Evolutionary conservation across 2,888 invertebrate genomes (phyloP).

Genomic region (Pseudococcus jackbeardsleyi): DNA sequence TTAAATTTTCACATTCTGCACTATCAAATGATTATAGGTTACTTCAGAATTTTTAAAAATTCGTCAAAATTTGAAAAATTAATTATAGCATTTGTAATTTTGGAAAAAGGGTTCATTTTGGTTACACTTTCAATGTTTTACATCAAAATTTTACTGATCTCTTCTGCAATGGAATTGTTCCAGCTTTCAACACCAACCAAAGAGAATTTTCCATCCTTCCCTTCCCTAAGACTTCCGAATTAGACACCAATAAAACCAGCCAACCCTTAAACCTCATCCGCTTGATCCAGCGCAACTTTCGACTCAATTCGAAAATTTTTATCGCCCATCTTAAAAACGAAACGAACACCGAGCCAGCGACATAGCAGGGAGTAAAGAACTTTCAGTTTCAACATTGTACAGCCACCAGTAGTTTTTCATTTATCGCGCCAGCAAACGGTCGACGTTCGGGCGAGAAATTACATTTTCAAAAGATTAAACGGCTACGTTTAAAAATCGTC

Average conservation of each 20-base stretch:
- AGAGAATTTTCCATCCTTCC: too few relatives aligned
- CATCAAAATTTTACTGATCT: too few relatives aligned
- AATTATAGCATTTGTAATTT: too few relatives aligned
- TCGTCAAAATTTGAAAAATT: too few relatives aligned
- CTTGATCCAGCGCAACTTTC: neutral
- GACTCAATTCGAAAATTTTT: neutral
- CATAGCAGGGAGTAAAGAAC: neutral
- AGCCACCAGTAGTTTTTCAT: neutral
- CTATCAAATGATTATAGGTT: too few relatives aligned
- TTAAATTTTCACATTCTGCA: too few relatives aligned
- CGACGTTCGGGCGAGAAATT: conserved; percentile 57
- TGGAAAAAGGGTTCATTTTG: too few relatives aligned
- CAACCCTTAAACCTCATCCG: neutral
- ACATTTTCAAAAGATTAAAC: conserved; percentile 61
- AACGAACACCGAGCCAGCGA: neutral
- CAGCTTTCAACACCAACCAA: too few relatives aligned
- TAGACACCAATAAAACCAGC: neutral
- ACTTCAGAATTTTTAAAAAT: too few relatives aligned
- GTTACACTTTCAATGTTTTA: too few relatives aligned
- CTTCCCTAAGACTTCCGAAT: too few relatives aligned
- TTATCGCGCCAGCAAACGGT: neutral
- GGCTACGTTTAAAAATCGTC: conserved; percentile 58
- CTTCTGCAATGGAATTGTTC: too few relatives aligned
- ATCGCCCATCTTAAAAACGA: neutral
- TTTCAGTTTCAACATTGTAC: neutral